Evolutionary conservation across 2,888 invertebrate genomes (phyloP), one percentile per base, ranked within the genome.

Genomic region (Icerya purchasi): DNA sequence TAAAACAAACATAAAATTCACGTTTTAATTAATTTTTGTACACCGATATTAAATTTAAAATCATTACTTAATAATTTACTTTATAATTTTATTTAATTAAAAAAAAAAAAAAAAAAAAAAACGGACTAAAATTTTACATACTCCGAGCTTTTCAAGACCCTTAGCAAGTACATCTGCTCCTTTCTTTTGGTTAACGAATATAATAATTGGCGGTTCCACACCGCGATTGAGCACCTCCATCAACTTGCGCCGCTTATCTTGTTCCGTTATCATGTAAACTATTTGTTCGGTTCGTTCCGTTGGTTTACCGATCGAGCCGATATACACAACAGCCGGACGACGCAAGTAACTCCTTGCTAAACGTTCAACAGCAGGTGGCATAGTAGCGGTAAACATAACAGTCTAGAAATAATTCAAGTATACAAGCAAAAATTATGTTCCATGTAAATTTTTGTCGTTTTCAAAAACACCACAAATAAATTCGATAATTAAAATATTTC

Each of bases 331-430:
- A 14, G 97, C 93, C 0, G 98, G 98, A 67, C 98, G 78, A 60
- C 98, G 78, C 22, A 99, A 75, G 73, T 98, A 99, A 25, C 84
- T 88, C 63, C 94, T 78, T 0, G 98, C 98, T 63, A 99, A 74
- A 62, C 97, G 78, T 74, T 99, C 98, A 1, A 99, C 94, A 2
- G 96, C 90, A 0, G 96, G 85, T 8, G 96, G 96, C 98, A 99
- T 99, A 64, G 98, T 99, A 2, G 98, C 98, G 56, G 98, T 98
- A 73, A 99, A 99, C 98, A 99, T 99, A 71, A 99, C 98, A 68
- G 98, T 99, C 84, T 83, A 67, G 25, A 72, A 69, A n/a, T n/a
- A n/a, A n/a, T n/a, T n/a, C n/a, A n/a, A n/a, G n/a, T n/a, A n/a
- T n/a, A n/a, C n/a, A n/a, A n/a, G n/a, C n/a, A n/a, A n/a, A n/a